Conservation (phyloP, 2,888 invertebrate species). For the Auanema freiburgensis region DNA sequence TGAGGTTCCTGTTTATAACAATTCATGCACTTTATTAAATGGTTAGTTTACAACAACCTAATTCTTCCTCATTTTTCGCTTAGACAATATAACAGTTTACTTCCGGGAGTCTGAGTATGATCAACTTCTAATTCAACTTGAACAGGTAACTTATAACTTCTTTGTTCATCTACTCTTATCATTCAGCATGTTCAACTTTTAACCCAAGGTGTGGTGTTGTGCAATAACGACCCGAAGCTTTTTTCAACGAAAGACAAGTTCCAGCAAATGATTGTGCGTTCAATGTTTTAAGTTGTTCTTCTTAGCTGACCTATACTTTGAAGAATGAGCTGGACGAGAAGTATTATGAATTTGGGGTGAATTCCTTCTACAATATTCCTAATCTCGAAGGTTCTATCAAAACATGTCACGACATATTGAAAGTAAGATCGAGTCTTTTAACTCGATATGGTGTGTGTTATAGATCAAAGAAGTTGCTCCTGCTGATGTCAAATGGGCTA, state of each 20-base stretch:
- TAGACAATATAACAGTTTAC: background rate
- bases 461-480: too few relatives aligned
- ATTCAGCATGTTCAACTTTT: slow-evolving; percentile 15
- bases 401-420: slow-evolving; percentile 8
- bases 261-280: slow-evolving; percentile 12
- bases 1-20: background rate
- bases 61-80: background rate
- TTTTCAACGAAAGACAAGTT: background rate
- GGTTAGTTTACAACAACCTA: background rate
- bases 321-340: slow-evolving; percentile 11
- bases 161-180: too few relatives aligned
- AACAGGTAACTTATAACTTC: too few relatives aligned
- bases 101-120: slow-evolving; percentile 10
- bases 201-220: slow-evolving; percentile 1
- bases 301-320: background rate
- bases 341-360: background rate
- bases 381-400: slow-evolving; percentile 3
- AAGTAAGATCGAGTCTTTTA: background rate
- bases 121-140: slow-evolving; percentile 10
- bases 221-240: background rate
- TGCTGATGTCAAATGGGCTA: too few relatives aligned
- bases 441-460: too few relatives aligned
- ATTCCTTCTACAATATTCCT: slow-evolving; percentile 13
- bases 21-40: slow-evolving; percentile 5
- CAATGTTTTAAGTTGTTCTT: background rate